Evolutionary conservation across 2,797 vertebrate species (phyloP), one percentile per base, ranked within the genome.

Genomic region (Nannoperca australis): DNA sequence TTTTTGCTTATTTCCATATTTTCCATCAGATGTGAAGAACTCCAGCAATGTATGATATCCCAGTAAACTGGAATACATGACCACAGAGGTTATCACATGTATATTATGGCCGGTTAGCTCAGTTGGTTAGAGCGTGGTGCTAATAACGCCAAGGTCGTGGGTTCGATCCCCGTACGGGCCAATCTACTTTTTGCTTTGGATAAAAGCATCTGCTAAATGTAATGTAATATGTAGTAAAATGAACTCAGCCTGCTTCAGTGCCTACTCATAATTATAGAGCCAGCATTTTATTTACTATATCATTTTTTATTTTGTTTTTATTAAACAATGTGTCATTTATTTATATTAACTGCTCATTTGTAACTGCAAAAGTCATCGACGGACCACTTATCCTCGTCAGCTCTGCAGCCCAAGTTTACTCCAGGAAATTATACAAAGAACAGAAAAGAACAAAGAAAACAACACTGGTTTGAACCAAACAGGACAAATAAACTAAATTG

Each of bases 81-180:
- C 10, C 7, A 27, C 2, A 47, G n/a, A 63, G 20, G 22, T 18
- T 34, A 4, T 13, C 0, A 4, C 30, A 14, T 6, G n/a, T 17
- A 40, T 5, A n/a, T n/a, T n/a, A n/a, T n/a, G 56, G 38, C 47
- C 13, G 10, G 64, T 80, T 69, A 27, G 53, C 59, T 71, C 50
- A 83, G 63, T 0, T 61, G 70, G 51, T 72, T 85, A 93, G 83
- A 85, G 76, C 70, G 76, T 90, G 83, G 92, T 90, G 87, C 83
- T 89, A 90, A 89, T 89, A 87, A 93, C 78, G 66, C 79, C 81
- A 90, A 89, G 63, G 82, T 86, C 78, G 79, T 63, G 76, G 58
- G 70, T 79, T 86, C 67, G n/a, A 76, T 10, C 45, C 64, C 69
- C 54, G 60, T 66, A 78, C 50, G 64, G 69, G 61, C 51, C 62